Conservation (phyloP, 2,888 invertebrate species). For the Troides aeacus region DNA sequence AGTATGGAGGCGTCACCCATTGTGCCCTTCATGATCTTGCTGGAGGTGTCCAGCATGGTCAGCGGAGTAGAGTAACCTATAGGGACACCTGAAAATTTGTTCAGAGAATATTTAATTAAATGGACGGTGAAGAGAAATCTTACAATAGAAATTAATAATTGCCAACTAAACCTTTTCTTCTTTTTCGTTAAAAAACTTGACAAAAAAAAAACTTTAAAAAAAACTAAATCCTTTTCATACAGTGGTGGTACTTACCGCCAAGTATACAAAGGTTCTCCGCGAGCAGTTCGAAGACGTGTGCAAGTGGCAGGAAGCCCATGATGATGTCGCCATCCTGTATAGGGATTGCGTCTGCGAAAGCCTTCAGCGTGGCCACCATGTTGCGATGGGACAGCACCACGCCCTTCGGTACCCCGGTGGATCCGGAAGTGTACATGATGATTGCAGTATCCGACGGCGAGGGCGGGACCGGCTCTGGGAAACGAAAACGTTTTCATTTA, state of each 20-base stretch:
- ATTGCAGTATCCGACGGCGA: slow-evolving; percentile 91
- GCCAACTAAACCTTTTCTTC: too few relatives aligned
- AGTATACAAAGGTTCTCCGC: slow-evolving; percentile 93
- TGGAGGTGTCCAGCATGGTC: slow-evolving; percentile 94
- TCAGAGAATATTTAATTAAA: too few relatives aligned
- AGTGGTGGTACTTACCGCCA: slow-evolving; percentile 83
- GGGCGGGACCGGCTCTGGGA: slow-evolving; percentile 81
- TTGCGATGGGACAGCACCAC: slow-evolving; percentile 91
- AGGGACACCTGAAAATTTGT: slow-evolving; percentile 84
- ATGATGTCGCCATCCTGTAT: slow-evolving; percentile 88
- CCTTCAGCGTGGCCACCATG: slow-evolving; percentile 88
- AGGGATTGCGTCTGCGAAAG: slow-evolving; percentile 88
- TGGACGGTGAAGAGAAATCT: too few relatives aligned
- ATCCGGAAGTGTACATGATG: slow-evolving; percentile 99
- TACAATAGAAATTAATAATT: too few relatives aligned
- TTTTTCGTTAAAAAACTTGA: too few relatives aligned
- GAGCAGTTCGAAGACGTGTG: slow-evolving; percentile 97
- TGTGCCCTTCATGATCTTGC: slow-evolving; percentile 97
- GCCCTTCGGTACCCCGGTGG: slow-evolving; percentile 97
- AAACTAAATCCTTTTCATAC: too few relatives aligned
- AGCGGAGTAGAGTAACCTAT: slow-evolving; percentile 98
- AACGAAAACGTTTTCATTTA: not conserved
- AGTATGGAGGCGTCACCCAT: slow-evolving; percentile 96
- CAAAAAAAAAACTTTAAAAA: too few relatives aligned
- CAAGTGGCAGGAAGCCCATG: slow-evolving; percentile 97